Conservation (phyloP, 2,888 invertebrate species). For the Onchidella celtica region DNA sequence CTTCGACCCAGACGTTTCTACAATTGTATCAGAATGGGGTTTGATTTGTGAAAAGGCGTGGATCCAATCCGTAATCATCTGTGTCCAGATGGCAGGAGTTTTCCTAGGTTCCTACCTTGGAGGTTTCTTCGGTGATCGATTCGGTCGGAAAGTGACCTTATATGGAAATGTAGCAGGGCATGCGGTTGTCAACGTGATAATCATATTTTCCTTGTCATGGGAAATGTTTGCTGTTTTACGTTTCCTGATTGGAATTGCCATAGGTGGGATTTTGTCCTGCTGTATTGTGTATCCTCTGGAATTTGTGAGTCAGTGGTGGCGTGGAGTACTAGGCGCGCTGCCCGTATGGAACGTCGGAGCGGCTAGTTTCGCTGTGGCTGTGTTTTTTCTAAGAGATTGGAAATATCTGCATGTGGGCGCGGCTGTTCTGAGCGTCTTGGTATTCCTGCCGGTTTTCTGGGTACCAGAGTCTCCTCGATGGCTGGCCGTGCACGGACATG, state of each 20-base stretch:
- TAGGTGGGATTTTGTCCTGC: conserved; percentile 44
- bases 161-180: conserved; percentile 52
- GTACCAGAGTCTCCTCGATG: conserved; percentile 59
- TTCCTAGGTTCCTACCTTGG: conserved; percentile 71
- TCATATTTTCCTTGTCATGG: conserved; percentile 62
- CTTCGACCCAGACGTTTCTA: background rate
- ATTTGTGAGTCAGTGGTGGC: conserved; percentile 50
- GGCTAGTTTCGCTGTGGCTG: conserved; percentile 38
- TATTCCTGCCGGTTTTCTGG: conserved; percentile 42
- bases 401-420: conserved; percentile 49
- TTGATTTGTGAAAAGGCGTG: conserved; percentile 71
- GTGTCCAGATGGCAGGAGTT: conserved; percentile 76
- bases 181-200: conserved; percentile 53
- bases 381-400: conserved; percentile 49
- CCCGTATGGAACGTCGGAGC: conserved; percentile 51
- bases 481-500: conserved; percentile 55
- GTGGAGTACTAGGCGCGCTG: conserved; percentile 45
- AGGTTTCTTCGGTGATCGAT: conserved; percentile 62
- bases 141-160: conserved; percentile 63
- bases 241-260: conserved; percentile 55
- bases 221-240: conserved; percentile 62
- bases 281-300: conserved; percentile 48
- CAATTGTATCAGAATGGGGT: conserved; percentile 9
- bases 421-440: conserved; percentile 10
- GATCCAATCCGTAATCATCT: conserved; percentile 67